phyloP scores from a whole-genome alignment of 2,888 invertebrate genomes.

The Caenorhabditis zanzibari region DNA sequence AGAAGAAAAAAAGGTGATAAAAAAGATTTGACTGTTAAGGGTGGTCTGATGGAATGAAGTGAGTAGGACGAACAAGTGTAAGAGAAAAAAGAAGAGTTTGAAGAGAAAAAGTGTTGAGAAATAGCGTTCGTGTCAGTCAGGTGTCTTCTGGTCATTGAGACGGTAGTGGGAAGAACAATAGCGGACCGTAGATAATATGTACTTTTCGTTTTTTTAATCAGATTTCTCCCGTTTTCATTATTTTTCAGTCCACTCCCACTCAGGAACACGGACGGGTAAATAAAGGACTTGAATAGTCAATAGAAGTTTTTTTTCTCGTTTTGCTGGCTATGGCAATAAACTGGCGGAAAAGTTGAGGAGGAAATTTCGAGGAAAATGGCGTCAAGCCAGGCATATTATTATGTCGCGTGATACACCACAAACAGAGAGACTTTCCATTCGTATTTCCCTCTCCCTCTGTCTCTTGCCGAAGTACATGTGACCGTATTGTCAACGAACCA shows the following conservation, averaged over 20 bases:
- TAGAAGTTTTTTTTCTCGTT: not conserved
- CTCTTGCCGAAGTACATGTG: conserved; percentile 57
- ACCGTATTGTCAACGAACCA: conserved; percentile 64
- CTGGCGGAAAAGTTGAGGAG: conserved; percentile 6
- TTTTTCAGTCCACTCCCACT: not conserved
- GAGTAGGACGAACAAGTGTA: not conserved
- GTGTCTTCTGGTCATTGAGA: conserved; percentile 20
- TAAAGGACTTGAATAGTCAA: no score
- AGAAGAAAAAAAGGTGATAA: not conserved
- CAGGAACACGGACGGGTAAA: not conserved
- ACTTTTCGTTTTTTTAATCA: conserved; percentile 18
- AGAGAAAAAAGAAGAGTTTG: not conserved
- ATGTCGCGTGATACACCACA: conserved; percentile 64
- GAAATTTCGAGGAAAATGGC: conserved; percentile 46
- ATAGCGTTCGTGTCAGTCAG: conserved; percentile 23
- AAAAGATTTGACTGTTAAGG: conserved; percentile 27
- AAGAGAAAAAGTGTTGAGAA: conserved; percentile 6
- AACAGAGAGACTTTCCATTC: conserved; percentile 46
- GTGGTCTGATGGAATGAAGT: conserved; percentile 42
- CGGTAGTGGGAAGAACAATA: conserved; percentile 2
- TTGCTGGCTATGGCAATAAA: conserved; percentile 5
- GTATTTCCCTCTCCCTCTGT: conserved; percentile 23
- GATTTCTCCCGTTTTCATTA: not conserved
- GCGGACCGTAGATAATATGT: conserved; percentile 26
- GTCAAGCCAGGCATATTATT: conserved; percentile 61